phyloP scores from a whole-genome alignment of 2,797 vertebrate species.

The Mormyrus hasselquistii region DNA sequence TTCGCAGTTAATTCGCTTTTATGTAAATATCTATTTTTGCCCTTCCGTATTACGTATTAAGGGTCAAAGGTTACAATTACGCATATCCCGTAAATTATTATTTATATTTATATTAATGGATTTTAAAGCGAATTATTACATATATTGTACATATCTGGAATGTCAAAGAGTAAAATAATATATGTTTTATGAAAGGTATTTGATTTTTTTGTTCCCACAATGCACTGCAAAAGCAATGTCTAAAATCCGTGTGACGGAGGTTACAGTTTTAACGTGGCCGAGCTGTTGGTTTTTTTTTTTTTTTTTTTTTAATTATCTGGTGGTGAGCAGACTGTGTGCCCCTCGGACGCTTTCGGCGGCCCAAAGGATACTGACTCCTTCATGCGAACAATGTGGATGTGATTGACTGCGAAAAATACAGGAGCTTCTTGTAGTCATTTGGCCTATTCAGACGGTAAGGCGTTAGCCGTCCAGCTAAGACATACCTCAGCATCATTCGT shows the following conservation, averaged over 20 bases:
- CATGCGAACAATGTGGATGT: background rate
- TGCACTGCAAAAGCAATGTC: conserved; percentile 55
- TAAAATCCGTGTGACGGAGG: conserved; percentile 17
- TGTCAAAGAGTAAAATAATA: background rate
- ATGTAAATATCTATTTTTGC: background rate
- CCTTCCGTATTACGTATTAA: conserved; percentile 11
- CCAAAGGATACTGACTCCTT: background rate
- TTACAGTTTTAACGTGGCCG: background rate
- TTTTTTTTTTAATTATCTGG: background rate
- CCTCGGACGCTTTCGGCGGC: background rate
- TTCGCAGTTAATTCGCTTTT: background rate
- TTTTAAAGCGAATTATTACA: background rate
- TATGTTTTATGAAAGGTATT: background rate
- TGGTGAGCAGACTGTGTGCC: background rate
- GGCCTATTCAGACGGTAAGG: background rate
- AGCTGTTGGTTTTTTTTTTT: background rate
- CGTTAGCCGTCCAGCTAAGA: background rate
- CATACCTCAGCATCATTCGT: background rate
- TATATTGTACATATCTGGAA: background rate
- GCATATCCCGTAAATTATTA: background rate
- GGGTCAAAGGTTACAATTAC: conserved; percentile 22
- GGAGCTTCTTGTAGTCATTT: background rate
- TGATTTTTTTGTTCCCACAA: conserved; percentile 37
- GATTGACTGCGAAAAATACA: background rate
- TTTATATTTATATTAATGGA: background rate